Conservation (phyloP, 2,888 invertebrate genomes). For the Drosophila basisetae region DNA sequence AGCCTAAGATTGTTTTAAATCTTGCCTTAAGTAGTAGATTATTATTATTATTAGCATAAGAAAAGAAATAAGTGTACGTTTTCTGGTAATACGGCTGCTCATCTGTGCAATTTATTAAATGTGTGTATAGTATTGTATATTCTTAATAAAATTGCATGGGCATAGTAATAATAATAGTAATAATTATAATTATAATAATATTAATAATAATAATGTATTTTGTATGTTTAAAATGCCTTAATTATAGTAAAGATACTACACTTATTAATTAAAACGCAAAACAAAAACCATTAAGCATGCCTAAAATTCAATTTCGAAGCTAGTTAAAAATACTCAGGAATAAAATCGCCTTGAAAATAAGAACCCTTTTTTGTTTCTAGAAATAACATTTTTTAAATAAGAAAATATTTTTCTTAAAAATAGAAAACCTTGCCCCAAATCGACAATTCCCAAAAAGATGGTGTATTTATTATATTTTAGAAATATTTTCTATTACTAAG, state of each 20-base stretch:
- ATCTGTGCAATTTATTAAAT: slow-evolving; percentile 65
- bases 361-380: neutral
- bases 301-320: neutral
- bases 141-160: slow-evolving; percentile 65
- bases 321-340: neutral
- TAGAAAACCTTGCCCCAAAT: neutral
- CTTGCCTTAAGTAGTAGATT: slow-evolving; percentile 81
- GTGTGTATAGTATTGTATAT: slow-evolving; percentile 58
- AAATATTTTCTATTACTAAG: neutral
- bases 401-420: neutral
- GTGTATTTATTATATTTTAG: neutral
- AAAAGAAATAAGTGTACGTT: slow-evolving; percentile 29
- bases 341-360: neutral
- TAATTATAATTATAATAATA: slow-evolving; percentile 38
- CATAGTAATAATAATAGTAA: slow-evolving; percentile 34
- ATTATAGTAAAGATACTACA: slow-evolving; percentile 37
- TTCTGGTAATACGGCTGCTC: slow-evolving; percentile 62
- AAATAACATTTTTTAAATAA: neutral
- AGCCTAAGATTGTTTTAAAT: slow-evolving; percentile 83
- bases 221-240: slow-evolving; percentile 58
- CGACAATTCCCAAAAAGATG: neutral
- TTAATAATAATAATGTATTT: slow-evolving; percentile 39
- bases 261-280: slow-evolving; percentile 54
- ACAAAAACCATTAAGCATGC: slow-evolving; percentile 23
- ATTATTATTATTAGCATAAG: slow-evolving; percentile 22